A percentile compares a stretch with the other conserved stretches of the same genome.
These are phyloP conservation scores for Apodemus sylvaticus DNA, from an alignment of 2,113 vertebrate genomes.

Conservation along the genomic window DNA sequence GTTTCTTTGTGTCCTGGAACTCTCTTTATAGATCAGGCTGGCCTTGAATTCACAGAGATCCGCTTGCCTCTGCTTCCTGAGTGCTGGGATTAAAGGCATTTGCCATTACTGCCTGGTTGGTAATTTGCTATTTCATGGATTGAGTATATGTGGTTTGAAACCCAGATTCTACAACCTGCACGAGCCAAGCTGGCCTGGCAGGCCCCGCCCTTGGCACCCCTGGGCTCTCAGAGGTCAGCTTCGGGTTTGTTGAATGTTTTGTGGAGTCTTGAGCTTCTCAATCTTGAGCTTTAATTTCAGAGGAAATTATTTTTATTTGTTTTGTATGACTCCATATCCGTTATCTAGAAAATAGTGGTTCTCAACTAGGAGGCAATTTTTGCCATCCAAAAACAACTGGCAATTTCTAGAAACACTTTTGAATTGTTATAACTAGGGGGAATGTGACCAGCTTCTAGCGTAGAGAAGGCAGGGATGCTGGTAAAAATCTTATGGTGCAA, in stretches of 20 bases:
- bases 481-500: not conserved
- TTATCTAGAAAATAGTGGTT: not conserved
- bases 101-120: no score
- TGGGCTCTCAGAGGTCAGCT: not conserved
- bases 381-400: not conserved
- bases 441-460: not conserved
- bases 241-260: not conserved
- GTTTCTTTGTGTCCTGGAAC: no score
- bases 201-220: not conserved
- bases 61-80: no score
- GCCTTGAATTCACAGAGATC: no score
- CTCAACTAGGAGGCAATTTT: not conserved
- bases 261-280: not conserved
- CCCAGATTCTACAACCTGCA: not conserved
- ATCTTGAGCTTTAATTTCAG: not conserved
- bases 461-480: not conserved
- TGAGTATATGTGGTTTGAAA: not conserved
- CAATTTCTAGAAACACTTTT: not conserved
- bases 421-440: not conserved
- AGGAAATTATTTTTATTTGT: not conserved
- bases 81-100: no score
- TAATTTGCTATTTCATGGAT: constrained; percentile 4
- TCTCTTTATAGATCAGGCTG: no score
- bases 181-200: not conserved
- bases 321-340: not conserved